Evolutionary conservation across 2,797 vertebrate genomes (phyloP).

Genomic region (Nyctibius grandis): DNA sequence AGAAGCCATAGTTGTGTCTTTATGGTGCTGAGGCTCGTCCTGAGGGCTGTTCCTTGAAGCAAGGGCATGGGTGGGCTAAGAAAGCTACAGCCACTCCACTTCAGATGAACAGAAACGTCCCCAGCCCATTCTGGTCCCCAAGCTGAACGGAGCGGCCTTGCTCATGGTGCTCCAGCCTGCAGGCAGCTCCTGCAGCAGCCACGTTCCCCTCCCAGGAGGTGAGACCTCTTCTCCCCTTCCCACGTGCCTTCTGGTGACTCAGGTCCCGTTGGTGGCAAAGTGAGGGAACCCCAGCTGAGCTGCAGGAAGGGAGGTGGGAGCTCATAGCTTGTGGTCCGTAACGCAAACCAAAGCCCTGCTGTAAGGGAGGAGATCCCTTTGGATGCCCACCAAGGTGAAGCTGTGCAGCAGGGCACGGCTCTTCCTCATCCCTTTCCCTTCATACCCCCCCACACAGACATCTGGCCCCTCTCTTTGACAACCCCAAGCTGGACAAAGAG

Average conservation of each 20-base stretch:
- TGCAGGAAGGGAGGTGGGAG: not conserved
- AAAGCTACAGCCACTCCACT: not conserved
- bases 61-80: not conserved
- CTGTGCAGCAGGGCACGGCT: rapidly evolving
- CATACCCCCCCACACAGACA: constrained; percentile 70
- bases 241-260: not conserved
- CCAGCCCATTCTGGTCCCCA: not conserved
- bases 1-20: rapidly evolving
- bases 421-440: not conserved
- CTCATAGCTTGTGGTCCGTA: not conserved
- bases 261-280: not conserved
- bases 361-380: not conserved
- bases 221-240: not conserved
- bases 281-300: not conserved
- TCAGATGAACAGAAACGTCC: not conserved
- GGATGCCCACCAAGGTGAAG: rapidly evolving
- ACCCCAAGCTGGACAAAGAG: constrained; percentile 95
- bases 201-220: not conserved
- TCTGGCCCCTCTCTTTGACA: constrained; percentile 94
- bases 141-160: not conserved
- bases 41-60: not conserved
- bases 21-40: not conserved
- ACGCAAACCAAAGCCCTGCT: not conserved
- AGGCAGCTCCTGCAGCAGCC: not conserved
- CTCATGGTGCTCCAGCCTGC: not conserved